phyloP scores from a whole-genome alignment of 1,140 invertebrate genomes.

The Drosophila pruinosa region DNA sequence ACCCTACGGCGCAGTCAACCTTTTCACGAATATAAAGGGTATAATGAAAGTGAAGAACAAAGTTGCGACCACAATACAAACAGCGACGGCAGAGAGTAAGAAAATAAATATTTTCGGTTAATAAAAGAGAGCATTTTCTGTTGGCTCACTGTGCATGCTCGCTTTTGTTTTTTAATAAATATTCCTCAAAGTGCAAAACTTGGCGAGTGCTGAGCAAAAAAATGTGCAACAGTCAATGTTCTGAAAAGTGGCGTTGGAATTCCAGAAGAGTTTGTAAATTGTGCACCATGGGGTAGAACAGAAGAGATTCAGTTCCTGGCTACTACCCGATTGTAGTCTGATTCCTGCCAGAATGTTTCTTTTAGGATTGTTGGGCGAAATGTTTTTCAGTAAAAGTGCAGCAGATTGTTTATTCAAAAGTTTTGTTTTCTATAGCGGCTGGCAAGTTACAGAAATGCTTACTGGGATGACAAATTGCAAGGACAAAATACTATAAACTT shows the following conservation, averaged over 20 bases:
- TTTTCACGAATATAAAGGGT: background rate
- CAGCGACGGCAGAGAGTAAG: conserved; percentile 37
- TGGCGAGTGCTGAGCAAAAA: conserved; percentile 49
- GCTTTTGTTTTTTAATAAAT: conserved; percentile 65
- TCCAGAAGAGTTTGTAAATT: conserved; percentile 53
- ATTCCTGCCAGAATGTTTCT: conserved; percentile 30
- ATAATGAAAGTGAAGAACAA: background rate
- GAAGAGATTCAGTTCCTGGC: background rate
- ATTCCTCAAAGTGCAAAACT: conserved; percentile 67
- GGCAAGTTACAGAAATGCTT: background rate
- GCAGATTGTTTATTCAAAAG: conserved; percentile 56
- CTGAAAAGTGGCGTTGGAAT: conserved; percentile 68
- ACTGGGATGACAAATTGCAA: conserved; percentile 25
- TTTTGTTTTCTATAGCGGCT: conserved; percentile 22
- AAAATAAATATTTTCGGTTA: conserved; percentile 78
- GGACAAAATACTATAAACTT: conserved; percentile 19
- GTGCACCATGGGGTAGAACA: background rate
- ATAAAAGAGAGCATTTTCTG: conserved; percentile 60
- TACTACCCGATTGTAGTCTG: background rate
- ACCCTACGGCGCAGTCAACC: background rate
- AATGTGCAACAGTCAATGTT: conserved; percentile 71
- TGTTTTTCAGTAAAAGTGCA: conserved; percentile 55
- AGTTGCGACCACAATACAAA: background rate
- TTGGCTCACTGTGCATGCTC: conserved; percentile 1
- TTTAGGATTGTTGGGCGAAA: conserved; percentile 44